Conservation (phyloP, 2,113 vertebrate genomes). For the Rhagologus leucostigma region DNA sequence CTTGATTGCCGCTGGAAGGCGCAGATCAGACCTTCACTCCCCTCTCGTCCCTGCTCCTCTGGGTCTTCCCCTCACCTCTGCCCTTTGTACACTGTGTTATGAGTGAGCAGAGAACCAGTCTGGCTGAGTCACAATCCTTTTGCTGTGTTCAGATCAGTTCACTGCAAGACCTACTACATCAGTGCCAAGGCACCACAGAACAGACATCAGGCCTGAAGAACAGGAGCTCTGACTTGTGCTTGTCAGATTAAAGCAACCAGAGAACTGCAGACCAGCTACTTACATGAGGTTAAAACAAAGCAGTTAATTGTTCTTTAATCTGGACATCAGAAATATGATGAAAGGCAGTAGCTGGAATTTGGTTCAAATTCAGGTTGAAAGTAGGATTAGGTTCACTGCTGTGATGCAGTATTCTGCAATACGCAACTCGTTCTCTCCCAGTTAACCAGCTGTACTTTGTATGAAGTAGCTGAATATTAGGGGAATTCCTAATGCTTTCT, state of each 20-base stretch:
- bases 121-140: neutral
- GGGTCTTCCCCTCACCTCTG: neutral
- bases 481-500: constrained; percentile 20
- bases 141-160: neutral
- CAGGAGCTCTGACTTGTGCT: neutral
- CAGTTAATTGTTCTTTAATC: neutral
- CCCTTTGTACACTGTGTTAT: neutral
- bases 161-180: neutral
- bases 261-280: neutral
- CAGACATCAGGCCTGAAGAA: neutral
- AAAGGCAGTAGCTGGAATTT: neutral
- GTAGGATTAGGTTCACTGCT: neutral
- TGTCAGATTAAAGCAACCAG: neutral
- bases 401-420: neutral
- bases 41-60: neutral
- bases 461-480: neutral
- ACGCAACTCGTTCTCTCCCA: neutral
- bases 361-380: neutral
- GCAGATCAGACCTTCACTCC: neutral
- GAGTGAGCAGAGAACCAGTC: neutral
- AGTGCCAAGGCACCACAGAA: neutral
- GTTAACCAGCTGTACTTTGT: neutral
- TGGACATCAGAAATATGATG: constrained; percentile 3
- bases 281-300: neutral
- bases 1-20: neutral